Evolutionary conservation across 2,113 vertebrate species (phyloP).

Genomic region (Austrofundulus limnaeus): DNA sequence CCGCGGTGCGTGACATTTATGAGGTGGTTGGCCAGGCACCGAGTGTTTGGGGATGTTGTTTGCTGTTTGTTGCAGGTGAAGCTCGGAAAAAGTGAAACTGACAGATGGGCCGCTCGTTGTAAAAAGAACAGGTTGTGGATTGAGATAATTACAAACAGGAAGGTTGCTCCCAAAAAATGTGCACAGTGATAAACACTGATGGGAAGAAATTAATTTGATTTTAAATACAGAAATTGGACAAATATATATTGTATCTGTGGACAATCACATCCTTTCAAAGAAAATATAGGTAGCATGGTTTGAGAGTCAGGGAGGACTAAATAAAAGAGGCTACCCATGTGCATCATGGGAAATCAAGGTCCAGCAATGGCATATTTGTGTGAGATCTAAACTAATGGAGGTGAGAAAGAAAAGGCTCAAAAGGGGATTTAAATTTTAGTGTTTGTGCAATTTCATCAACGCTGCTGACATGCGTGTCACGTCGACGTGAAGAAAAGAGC

Average conservation of each 20-base stretch:
- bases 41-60: conserved; percentile 52
- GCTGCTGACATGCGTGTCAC: neutral
- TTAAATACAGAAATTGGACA: neutral
- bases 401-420: neutral
- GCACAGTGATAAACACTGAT: neutral
- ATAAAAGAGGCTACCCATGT: neutral
- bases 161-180: neutral
- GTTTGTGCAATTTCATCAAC: neutral
- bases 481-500: neutral
- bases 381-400: neutral
- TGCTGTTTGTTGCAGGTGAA: conserved; percentile 53
- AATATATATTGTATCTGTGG: too few species aligned
- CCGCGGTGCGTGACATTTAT: conserved; percentile 62
- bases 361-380: neutral
- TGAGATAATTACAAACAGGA: conserved; percentile 37
- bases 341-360: neutral
- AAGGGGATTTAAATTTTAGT: neutral
- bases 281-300: neutral
- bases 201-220: too few species aligned
- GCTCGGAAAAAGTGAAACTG: conserved; percentile 21
- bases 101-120: conserved; percentile 34
- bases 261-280: neutral
- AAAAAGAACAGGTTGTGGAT: conserved; percentile 32
- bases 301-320: neutral
- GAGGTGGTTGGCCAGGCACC: conserved; percentile 47